Percentiles rank a stretch among this genome's conserved stretches.
These are phyloP conservation scores for Leptodactylus fuscus DNA, from an alignment of 2,113 vertebrate species.

Conservation along the genomic window DNA sequence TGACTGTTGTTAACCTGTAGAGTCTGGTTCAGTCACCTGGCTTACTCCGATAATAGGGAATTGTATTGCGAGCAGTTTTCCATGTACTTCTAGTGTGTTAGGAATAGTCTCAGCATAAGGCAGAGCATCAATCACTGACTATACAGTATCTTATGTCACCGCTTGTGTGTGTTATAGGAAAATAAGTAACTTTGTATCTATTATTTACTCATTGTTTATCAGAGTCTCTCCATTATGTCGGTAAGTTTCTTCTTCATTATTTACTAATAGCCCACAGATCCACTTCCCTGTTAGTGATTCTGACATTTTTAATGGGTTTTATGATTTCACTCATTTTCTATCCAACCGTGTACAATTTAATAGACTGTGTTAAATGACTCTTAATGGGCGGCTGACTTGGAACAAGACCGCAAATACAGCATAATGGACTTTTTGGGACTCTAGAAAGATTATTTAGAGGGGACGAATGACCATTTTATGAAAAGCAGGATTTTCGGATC, in stretches of 20 bases:
- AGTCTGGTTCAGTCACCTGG: background rate
- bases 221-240: background rate
- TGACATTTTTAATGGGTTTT: too few relatives aligned
- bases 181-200: background rate
- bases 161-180: background rate
- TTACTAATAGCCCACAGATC: too few relatives aligned
- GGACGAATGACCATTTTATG: background rate
- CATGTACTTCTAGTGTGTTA: background rate
- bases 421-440: background rate
- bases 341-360: background rate
- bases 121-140: background rate
- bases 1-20: background rate
- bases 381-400: too few relatives aligned
- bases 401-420: too few relatives aligned
- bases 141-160: background rate
- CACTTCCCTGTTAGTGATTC: too few relatives aligned
- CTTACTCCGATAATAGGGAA: background rate
- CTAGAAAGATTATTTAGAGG: background rate
- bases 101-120: background rate
- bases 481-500: background rate
- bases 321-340: background rate
- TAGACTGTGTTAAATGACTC: background rate
- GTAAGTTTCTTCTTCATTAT: background rate
- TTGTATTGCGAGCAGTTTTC: background rate
- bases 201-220: too few relatives aligned